These are phyloP conservation scores for Phengaris arion DNA, from an alignment of 2,888 invertebrate genomes.

Conservation along the genomic window DNA sequence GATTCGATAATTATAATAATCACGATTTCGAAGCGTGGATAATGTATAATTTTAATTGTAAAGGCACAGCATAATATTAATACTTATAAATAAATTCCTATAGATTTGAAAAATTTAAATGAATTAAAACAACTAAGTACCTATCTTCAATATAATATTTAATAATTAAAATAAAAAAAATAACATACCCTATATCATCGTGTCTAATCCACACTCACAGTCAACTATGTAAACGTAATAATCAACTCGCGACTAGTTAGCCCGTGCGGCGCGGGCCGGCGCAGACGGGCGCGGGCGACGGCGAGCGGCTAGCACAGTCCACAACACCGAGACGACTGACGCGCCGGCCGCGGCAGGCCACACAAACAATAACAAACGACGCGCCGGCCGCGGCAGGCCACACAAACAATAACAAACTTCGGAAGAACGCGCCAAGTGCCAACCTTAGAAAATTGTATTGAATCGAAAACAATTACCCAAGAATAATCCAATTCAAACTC, in stretches of 20 bases:
- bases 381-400: neutral
- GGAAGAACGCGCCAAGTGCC: neutral
- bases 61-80: neutral
- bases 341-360: neutral
- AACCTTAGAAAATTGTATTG: neutral
- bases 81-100: conserved; percentile 2
- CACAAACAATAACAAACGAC: neutral
- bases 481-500: neutral
- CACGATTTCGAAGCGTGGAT: neutral
- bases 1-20: neutral
- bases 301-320: neutral
- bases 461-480: neutral
- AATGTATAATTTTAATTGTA: neutral
- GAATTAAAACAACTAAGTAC: neutral
- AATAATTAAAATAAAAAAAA: neutral
- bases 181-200: neutral
- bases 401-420: neutral
- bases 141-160: too few relatives aligned
- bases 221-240: neutral
- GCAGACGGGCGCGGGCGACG: too few relatives aligned
- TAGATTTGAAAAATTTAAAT: neutral
- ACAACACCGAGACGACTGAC: neutral
- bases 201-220: neutral
- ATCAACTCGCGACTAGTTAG: neutral
- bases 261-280: neutral